Conservation (phyloP, 1,140 invertebrate species). For the Tetramorium simillimum region DNA sequence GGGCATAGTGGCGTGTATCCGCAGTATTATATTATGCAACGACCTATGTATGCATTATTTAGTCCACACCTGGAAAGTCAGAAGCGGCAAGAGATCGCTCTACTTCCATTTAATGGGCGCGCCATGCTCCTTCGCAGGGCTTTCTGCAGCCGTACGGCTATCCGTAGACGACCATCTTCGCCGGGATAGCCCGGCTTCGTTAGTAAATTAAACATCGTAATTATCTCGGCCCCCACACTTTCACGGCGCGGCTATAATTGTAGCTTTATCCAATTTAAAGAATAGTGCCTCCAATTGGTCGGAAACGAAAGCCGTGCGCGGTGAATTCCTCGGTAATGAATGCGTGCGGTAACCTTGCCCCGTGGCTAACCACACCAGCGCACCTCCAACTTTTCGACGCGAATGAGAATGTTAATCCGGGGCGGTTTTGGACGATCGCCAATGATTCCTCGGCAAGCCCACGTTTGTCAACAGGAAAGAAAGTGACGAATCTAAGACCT, state of each 20-base stretch:
- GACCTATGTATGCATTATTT: constrained; percentile 69
- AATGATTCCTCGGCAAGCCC: constrained; percentile 67
- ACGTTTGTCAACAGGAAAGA: constrained; percentile 56
- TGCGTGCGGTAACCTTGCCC: constrained; percentile 31
- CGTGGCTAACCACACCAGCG: constrained; percentile 37
- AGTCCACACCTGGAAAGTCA: constrained; percentile 64
- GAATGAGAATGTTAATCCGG: constrained; percentile 78
- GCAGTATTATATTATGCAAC: constrained; percentile 72
- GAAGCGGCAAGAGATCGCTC: constrained; percentile 47
- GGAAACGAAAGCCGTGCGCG: not conserved
- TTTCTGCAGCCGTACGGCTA: not conserved
- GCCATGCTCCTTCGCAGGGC: not conserved
- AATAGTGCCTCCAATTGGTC: not conserved
- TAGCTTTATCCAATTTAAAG: constrained; percentile 8
- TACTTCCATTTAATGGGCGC: constrained; percentile 67
- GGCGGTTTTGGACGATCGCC: constrained; percentile 74
- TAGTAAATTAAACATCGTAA: constrained; percentile 67
- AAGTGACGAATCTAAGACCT: constrained; percentile 52
- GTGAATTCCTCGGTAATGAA: constrained; percentile 31
- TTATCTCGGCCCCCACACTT: constrained; percentile 41
- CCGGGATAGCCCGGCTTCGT: not conserved
- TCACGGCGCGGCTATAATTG: constrained; percentile 6
- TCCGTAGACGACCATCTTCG: constrained; percentile 34
- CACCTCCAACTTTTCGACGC: constrained; percentile 43
- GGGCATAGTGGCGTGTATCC: constrained; percentile 60